Conservation (phyloP, 2,797 vertebrate genomes). For the Sandelia bainsii region DNA sequence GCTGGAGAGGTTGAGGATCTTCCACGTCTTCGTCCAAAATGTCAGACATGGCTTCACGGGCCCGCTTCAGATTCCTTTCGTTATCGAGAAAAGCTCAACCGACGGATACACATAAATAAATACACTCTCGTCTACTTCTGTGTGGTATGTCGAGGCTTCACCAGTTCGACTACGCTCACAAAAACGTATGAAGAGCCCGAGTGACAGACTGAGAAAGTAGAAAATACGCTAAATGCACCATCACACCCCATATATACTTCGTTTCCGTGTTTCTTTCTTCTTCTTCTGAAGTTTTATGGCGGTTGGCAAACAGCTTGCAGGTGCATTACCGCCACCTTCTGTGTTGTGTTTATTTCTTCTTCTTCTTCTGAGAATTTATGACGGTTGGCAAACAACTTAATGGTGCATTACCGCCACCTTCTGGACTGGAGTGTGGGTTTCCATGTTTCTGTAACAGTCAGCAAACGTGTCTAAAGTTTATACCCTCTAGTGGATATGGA, state of each 20-base stretch:
- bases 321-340: too few species aligned
- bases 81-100: not conserved
- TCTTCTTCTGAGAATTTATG: too few species aligned
- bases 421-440: too few species aligned
- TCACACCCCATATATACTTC: fast-evolving
- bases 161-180: too few species aligned
- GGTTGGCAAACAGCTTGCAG: too few species aligned
- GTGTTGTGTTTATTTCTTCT: too few species aligned
- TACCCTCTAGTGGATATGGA: slow-evolving; percentile 32
- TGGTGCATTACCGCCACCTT: too few species aligned
- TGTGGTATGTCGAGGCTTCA: fast-evolving
- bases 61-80: slow-evolving; percentile 48
- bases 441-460: not conserved
- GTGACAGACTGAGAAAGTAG: not conserved
- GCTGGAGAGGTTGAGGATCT: slow-evolving; percentile 48
- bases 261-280: slow-evolving; percentile 53
- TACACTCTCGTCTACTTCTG: fast-evolving
- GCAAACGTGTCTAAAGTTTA: not conserved
- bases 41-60: slow-evolving; percentile 18
- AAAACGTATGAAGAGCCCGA: fast-evolving
- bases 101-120: not conserved
- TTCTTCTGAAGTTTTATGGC: too few species aligned
- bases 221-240: fast-evolving
- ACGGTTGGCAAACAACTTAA: too few species aligned
- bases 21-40: slow-evolving; percentile 55